phyloP scores from a whole-genome alignment of 2,888 invertebrate genomes.

The Lepidocyrtinus sp. region DNA sequence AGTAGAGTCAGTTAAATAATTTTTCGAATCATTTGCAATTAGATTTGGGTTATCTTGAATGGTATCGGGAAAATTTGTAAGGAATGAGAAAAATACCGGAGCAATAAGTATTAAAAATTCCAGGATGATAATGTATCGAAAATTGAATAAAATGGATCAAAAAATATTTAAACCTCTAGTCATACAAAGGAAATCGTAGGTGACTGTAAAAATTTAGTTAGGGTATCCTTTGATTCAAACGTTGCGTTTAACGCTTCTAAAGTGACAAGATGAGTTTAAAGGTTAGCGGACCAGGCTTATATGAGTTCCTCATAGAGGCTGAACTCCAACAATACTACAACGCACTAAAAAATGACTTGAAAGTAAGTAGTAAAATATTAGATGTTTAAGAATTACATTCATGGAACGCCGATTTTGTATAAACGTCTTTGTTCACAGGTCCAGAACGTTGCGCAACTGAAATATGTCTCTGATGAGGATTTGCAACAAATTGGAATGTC shows the following conservation, averaged over 20 bases:
- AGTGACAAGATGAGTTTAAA: slow-evolving; percentile 53
- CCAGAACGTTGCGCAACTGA: slow-evolving; percentile 88
- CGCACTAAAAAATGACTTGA: slow-evolving; percentile 85
- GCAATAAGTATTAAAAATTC: no score
- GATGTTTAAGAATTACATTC: neutral
- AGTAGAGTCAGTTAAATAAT: no score
- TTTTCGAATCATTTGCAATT: no score
- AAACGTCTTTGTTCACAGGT: slow-evolving; percentile 73
- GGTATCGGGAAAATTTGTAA: no score
- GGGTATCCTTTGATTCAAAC: neutral
- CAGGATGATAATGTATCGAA: no score
- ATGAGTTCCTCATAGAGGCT: slow-evolving; percentile 94
- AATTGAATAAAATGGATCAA: no score
- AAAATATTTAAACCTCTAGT: no score
- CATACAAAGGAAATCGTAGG: neutral
- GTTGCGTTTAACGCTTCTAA: neutral
- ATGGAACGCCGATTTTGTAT: slow-evolving; percentile 22
- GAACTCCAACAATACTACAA: slow-evolving; percentile 93
- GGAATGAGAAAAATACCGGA: neutral
- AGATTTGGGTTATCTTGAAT: no score
- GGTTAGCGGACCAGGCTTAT: slow-evolving; percentile 78
- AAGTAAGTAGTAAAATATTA: slow-evolving; percentile 74
- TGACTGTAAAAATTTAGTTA: neutral
- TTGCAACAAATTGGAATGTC: slow-evolving; percentile 92
- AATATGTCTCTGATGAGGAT: slow-evolving; percentile 95